Conservation (phyloP, 2,113 vertebrate genomes). For the Rhinolophus sinicus region DNA sequence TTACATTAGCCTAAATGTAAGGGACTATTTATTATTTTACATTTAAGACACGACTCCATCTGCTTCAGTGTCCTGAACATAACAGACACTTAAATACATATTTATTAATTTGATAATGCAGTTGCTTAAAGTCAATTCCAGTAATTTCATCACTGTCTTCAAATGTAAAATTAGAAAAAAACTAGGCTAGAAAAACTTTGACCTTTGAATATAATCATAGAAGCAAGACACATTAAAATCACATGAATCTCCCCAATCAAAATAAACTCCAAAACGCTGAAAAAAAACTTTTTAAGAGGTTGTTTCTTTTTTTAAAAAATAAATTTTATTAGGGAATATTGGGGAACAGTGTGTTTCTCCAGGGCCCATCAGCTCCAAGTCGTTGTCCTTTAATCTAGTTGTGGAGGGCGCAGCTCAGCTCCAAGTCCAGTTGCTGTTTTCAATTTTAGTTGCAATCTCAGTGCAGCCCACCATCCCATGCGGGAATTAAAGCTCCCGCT, state of each 20-base stretch:
- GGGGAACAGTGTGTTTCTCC: no score
- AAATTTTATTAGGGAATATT: no score
- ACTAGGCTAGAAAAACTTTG: neutral
- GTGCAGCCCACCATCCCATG: no score
- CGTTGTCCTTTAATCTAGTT: no score
- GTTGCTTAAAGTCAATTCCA: slow-evolving; percentile 19
- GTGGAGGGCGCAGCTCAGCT: no score
- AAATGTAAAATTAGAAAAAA: neutral
- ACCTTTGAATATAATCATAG: neutral
- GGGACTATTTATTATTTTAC: neutral
- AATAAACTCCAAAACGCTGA: neutral
- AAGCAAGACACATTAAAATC: slow-evolving; percentile 23
- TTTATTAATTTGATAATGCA: slow-evolving; percentile 25
- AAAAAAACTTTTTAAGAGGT: no score
- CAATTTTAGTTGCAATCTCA: no score
- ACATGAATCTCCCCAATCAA: neutral
- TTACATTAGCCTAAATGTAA: neutral
- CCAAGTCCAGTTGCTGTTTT: no score
- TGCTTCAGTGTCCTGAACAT: neutral
- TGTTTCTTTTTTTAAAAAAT: no score
- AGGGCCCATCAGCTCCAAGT: no score
- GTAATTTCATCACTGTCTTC: neutral
- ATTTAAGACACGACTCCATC: neutral
- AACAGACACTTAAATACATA: neutral
- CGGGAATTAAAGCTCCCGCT: no score